Base-by-base conservation (phyloP, 2,888 invertebrate genomes). In the Sthenelais limicola region DNA sequence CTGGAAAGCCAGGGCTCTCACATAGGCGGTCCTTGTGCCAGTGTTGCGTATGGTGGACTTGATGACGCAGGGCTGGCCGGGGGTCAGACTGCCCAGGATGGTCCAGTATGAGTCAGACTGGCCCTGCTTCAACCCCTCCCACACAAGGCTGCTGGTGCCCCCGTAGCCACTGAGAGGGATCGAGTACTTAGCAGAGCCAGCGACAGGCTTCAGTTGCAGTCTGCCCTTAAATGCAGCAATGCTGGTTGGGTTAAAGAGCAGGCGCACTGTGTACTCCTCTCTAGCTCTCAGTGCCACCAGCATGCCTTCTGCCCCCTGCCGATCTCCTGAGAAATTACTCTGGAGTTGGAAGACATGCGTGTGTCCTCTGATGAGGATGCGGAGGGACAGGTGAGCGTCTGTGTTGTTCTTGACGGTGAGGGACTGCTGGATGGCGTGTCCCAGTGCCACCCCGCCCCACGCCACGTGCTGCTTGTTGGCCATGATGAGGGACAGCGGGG, bases 401-500 rank as follows among this genome's bases (percentile, higher is more conserved):
- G 24, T 15, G 43, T 38, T 38, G 38, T 38, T 66, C 24, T 9
- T n/a, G 7, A 66, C 15, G 24, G 26, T 38, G 5, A 66, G 24
- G 24, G 24, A 38, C 28, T 66, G 66, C 24, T 66, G 66, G 24
- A 35, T 30, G 54, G 80, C 70, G 67, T 78, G 79, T 1, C 82
- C 82, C 2, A 84, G 32, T 15, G 80, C 73, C n/a, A 83, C 80
- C 1, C 85, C 84, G 30, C 82, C 82, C 78, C 82, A 85, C 35
- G 79, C 75, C 47, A 85, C 67, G 49, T 75, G 76, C 18, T 78
- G 77, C 69, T 78, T 78, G 76, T 83, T 80, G 76, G 82, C 78
- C n/a, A 82, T 75, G 4, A 47, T 68, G 33, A 9, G 51, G 24
- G 38, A 51, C 21, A 32, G 67, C 5, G 58, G 43, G 3, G 52